Conservation (phyloP, 2,113 vertebrate genomes). For the Strigops habroptila region DNA sequence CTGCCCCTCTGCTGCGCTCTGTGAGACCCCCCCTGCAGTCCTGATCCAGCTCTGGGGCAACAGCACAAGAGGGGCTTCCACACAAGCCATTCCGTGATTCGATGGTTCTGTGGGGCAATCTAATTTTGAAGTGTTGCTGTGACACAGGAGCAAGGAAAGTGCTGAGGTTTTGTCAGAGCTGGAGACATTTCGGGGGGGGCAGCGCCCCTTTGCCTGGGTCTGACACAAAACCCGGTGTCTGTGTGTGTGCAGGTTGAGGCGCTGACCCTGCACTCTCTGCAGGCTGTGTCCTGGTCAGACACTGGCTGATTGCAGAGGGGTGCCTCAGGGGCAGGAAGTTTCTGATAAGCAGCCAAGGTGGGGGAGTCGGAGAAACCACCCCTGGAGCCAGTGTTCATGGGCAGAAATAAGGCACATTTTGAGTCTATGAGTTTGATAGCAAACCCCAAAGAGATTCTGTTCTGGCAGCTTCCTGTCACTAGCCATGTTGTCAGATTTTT, state of each 20-base stretch:
- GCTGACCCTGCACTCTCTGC: not conserved
- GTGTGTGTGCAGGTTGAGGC: not conserved
- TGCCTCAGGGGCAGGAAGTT: not conserved
- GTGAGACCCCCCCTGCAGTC: not conserved
- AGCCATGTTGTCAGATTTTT: not conserved
- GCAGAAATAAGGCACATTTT: not conserved
- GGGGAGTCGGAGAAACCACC: not conserved
- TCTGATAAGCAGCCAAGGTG: not conserved
- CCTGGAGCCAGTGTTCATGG: not conserved
- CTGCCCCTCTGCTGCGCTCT: not conserved
- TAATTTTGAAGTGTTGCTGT: not conserved
- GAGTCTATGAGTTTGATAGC: not conserved
- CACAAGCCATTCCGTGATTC: not conserved
- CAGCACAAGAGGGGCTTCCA: not conserved
- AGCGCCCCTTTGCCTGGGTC: not conserved
- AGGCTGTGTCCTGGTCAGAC: rapidly evolving
- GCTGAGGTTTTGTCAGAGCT: not conserved
- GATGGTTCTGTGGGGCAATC: too few relatives aligned
- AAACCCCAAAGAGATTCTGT: not conserved
- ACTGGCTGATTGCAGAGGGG: not conserved
- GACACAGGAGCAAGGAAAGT: not conserved
- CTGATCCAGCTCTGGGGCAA: not conserved
- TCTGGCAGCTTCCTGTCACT: not conserved
- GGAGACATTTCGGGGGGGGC: too few relatives aligned
- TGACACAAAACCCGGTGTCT: not conserved